Evolutionary conservation across 1,140 invertebrate species (phyloP).

Genomic region (Tetranychus cinnabarinus): DNA sequence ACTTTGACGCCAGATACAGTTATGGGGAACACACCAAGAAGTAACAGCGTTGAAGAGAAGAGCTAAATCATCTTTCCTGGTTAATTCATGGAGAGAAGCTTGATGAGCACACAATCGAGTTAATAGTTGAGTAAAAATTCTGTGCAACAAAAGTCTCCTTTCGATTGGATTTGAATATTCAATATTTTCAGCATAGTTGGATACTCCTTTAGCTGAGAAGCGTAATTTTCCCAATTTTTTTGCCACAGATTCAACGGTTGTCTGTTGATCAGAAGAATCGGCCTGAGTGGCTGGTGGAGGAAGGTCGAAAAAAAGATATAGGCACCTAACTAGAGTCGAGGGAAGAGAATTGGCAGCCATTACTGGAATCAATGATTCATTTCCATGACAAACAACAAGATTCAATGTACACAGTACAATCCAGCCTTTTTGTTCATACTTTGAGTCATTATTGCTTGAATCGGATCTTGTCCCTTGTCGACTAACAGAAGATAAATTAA

Average conservation of each 20-base stretch:
- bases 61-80: constrained; percentile 81
- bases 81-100: constrained; percentile 81
- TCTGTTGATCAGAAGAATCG: background rate
- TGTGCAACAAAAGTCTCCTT: constrained; percentile 70
- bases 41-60: constrained; percentile 89
- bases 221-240: background rate
- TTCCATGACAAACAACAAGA: constrained; percentile 53
- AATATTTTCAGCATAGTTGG: constrained; percentile 10
- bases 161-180: constrained; percentile 39
- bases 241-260: background rate
- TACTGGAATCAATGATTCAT: constrained; percentile 53
- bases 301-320: constrained; percentile 95
- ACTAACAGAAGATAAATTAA: background rate
- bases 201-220: background rate
- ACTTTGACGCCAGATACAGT: constrained; percentile 85
- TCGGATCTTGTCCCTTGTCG: background rate
- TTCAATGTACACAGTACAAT: constrained; percentile 77
- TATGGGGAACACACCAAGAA: constrained; percentile 70
- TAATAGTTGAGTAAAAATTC: constrained; percentile 91
- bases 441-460: constrained; percentile 21
- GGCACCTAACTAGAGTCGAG: constrained; percentile 90
- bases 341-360: constrained; percentile 87
- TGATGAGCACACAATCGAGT: constrained; percentile 73
- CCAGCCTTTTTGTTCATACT: constrained; percentile 69
- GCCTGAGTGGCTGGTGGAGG: constrained; percentile 36